Conservation (phyloP, 1,140 invertebrate species). For the Maniola jurtina region DNA sequence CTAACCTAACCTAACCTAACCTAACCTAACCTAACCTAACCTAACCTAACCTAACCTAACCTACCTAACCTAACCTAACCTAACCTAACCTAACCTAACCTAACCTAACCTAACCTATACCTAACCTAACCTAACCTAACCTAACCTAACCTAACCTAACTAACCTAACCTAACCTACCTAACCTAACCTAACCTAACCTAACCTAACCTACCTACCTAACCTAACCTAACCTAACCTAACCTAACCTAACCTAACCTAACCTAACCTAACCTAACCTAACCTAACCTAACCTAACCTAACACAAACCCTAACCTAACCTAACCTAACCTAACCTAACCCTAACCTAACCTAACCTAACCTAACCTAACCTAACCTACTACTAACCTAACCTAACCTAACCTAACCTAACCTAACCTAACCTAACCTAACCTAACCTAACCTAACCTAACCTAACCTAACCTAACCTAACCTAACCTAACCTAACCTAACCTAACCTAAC, state of each 20-base stretch:
- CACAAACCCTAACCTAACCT: conserved; percentile 6
- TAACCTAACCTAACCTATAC: conserved; percentile 10
- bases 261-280: conserved; percentile 20
- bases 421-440: too few relatives aligned
- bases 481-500: too few relatives aligned
- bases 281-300: conserved; percentile 15
- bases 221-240: conserved; percentile 23
- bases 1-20: conserved; percentile 7
- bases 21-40: conserved; percentile 14
- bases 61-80: conserved; percentile 5
- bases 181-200: conserved; percentile 8
- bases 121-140: conserved; percentile 27
- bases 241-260: conserved; percentile 25
- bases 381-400: too few relatives aligned
- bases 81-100: conserved; percentile 7
- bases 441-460: too few relatives aligned
- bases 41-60: conserved; percentile 13
- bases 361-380: too few relatives aligned
- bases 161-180: conserved; percentile 16
- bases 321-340: too few relatives aligned
- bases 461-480: too few relatives aligned
- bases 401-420: too few relatives aligned
- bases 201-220: conserved; percentile 13
- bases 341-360: too few relatives aligned
- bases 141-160: conserved; percentile 23